Evolutionary conservation across 53 echinoderm and acorn worm genomes (phyloP).

Genomic region (Holothuria scabra): DNA sequence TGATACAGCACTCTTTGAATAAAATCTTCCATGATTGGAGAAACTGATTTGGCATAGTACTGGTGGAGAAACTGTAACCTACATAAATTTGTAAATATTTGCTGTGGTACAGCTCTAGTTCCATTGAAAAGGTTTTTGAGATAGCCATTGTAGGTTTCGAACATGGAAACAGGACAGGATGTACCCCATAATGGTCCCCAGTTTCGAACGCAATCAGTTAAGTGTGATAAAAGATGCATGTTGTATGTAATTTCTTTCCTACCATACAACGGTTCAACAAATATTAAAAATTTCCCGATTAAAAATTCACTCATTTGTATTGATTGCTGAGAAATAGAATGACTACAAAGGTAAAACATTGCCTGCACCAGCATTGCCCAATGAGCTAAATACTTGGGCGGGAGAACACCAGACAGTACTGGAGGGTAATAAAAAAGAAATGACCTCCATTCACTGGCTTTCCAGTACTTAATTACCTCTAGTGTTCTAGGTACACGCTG

Average conservation of each 20-base stretch:
- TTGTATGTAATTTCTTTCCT: constrained; percentile 40
- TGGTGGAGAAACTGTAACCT: constrained; percentile 21
- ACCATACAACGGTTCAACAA: constrained; percentile 51
- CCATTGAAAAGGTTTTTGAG: constrained; percentile 44
- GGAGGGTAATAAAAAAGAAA: constrained; percentile 30
- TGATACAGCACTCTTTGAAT: too few relatives aligned
- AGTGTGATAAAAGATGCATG: constrained; percentile 42
- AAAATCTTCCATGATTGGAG: not conserved
- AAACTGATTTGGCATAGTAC: too few relatives aligned
- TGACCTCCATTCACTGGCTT: constrained; percentile 53
- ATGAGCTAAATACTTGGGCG: constrained; percentile 19
- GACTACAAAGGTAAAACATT: constrained; percentile 15
- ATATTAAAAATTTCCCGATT: constrained; percentile 50
- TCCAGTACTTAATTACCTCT: constrained; percentile 34
- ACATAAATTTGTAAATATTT: constrained; percentile 38
- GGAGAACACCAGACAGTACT: constrained; percentile 26
- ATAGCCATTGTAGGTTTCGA: constrained; percentile 51
- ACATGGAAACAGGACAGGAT: constrained; percentile 51
- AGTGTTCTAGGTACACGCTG: constrained; percentile 45
- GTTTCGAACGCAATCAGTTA: constrained; percentile 55
- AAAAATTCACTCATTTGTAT: not conserved
- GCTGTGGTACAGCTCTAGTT: constrained; percentile 44
- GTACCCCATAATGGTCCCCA: constrained; percentile 66
- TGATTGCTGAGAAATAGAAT: too few relatives aligned
- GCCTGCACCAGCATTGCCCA: constrained; percentile 41